Base-by-base conservation (phyloP, 2,113 vertebrate genomes). In the Cairina moschata region DNA sequence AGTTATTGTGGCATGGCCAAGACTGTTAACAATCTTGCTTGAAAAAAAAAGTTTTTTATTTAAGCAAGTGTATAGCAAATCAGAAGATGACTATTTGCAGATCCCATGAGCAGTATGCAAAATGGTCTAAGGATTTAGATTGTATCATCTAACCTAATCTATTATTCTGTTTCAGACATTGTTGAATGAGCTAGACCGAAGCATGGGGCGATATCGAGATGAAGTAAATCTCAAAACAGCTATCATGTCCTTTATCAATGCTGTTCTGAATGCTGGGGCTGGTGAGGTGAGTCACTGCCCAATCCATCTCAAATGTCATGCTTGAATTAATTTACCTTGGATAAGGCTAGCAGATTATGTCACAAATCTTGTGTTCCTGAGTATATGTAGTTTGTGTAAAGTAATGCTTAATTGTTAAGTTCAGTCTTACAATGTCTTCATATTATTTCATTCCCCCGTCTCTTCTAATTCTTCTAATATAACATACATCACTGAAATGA, bases 211-310 rank as follows among this genome's bases (percentile, higher is more conserved):
- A 76, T 99, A 99, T 96, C 98, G 98, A 91, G 99, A 99, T 32
- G 99, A 99, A 97, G 99, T 99, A 85, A 99, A 99, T 96, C 97
- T 99, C 85, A 99, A 99, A 98, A 99, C 99, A 7, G 99, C 99
- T 96, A 99, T 99, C 96, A 99, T 99, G 99, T 99, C 99, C 93
- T 99, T 99, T 96, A 99, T 99, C 97, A 99, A 99, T 2, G 99
- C 99, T 6, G 98, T 99, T 92, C 98, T 99, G 78, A 99, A 99
- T 22, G 99, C 99, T 56, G 99, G 99, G 55, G 99, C 99, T 25
- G 99, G 99, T 68, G 99, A 99, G 98, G 99, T 99, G 88, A 97
- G 98, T 56, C 58, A 17, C n/a, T 76, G 25, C 71, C 32, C n/a
- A 86, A 54, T 52, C 52, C n/a, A 80, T 80, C 34, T 18, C 12